Percentiles rank a stretch among this genome's conserved stretches.
Evolutionary conservation across 23 tunicate genomes (phyloP).

Genomic region (Ascidia mentula): DNA sequence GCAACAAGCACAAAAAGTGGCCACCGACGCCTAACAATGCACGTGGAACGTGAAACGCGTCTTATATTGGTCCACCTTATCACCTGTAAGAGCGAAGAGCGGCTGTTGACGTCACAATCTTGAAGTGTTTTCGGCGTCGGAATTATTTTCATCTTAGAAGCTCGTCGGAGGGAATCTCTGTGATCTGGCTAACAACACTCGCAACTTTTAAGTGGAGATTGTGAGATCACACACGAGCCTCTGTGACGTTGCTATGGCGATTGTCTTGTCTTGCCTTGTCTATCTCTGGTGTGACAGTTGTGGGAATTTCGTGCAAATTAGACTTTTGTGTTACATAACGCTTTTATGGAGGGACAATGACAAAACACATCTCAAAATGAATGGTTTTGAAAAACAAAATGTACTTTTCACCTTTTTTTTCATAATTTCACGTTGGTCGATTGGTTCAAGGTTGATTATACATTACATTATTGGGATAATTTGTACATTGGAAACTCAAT

Average conservation of each 20-base stretch:
- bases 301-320: too few relatives aligned
- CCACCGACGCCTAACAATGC: too few relatives aligned
- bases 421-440: neutral
- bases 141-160: neutral
- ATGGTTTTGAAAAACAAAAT: neutral
- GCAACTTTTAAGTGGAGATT: neutral
- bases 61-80: neutral
- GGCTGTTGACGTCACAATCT: neutral
- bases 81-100: neutral
- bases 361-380: neutral
- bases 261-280: neutral
- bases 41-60: too few relatives aligned
- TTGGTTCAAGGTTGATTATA: too few relatives aligned
- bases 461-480: too few relatives aligned
- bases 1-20: too few relatives aligned
- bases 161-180: neutral
- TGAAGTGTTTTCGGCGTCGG: constrained; percentile 8
- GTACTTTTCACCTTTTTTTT: neutral
- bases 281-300: too few relatives aligned
- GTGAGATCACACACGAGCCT: neutral
- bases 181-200: neutral
- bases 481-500: too few relatives aligned
- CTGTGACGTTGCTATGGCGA: neutral
- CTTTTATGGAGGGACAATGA: neutral
- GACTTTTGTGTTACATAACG: too few relatives aligned